phyloP scores from a whole-genome alignment of 2,888 invertebrate species.

The Dexiosoma caninum region DNA sequence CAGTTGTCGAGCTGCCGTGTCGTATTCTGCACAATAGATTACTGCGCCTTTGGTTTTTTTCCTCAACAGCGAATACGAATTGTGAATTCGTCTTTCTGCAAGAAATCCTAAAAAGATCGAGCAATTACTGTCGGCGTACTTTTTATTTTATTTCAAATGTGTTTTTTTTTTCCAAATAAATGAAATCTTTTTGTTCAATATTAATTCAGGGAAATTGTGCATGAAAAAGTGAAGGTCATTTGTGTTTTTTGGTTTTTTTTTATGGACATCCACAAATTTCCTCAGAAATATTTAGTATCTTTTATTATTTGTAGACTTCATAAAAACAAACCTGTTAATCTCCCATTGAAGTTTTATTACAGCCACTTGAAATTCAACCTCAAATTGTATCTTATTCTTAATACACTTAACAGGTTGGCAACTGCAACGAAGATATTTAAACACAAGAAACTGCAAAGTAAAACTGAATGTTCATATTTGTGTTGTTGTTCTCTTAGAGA shows the following conservation, averaged over 20 bases:
- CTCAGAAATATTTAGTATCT: not conserved
- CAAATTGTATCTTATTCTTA: conserved; percentile 30
- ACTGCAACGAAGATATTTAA: conserved; percentile 14
- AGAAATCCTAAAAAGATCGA: no score
- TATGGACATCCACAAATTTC: not conserved
- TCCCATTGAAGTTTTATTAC: conserved; percentile 39
- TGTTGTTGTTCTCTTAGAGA: conserved; percentile 8
- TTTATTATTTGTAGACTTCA: not conserved
- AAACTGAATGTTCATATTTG: not conserved
- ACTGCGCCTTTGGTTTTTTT: no score
- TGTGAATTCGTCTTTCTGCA: no score
- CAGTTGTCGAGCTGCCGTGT: no score
- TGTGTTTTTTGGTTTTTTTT: not conserved
- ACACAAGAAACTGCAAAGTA: not conserved
- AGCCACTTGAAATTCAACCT: conserved; percentile 53
- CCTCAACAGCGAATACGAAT: no score
- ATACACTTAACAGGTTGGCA: conserved; percentile 50
- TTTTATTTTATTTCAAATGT: no score
- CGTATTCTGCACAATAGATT: no score
- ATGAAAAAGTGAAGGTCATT: conserved; percentile 21
- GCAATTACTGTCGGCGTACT: no score
- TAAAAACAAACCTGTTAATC: conserved; percentile 8
- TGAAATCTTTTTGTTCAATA: no score
- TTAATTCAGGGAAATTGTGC: conserved; percentile 16
- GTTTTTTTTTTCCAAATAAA: no score